Evolutionary conservation across 2,888 invertebrate species (phyloP).

Genomic region (Hoplodrina blanda): DNA sequence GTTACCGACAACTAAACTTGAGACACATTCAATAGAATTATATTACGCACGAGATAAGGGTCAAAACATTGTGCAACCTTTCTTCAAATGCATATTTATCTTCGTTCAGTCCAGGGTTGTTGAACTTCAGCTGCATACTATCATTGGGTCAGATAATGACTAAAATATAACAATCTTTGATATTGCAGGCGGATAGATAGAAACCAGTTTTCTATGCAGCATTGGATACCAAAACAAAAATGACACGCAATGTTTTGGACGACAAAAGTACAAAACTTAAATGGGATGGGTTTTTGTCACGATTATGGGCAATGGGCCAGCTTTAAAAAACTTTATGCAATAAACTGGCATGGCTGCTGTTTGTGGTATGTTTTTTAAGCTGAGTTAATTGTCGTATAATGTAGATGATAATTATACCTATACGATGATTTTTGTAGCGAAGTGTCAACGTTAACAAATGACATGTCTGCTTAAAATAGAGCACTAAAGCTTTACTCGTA

Average conservation of each 20-base stretch:
- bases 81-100: slow-evolving; percentile 56
- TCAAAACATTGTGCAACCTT: slow-evolving; percentile 60
- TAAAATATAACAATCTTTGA: slow-evolving; percentile 8
- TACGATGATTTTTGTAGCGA: not conserved
- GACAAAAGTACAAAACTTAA: slow-evolving; percentile 30
- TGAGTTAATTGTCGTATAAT: slow-evolving; percentile 1
- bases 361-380: slow-evolving; percentile 11
- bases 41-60: slow-evolving; percentile 58
- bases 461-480: not conserved
- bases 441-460: not conserved
- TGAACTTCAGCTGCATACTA: slow-evolving; percentile 26
- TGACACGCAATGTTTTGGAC: slow-evolving; percentile 40
- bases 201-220: slow-evolving; percentile 7
- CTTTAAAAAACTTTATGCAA: slow-evolving; percentile 24
- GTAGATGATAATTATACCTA: not conserved
- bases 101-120: slow-evolving; percentile 38
- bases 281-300: slow-evolving; percentile 45
- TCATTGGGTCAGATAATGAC: not conserved
- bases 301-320: slow-evolving; percentile 50
- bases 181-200: slow-evolving; percentile 7
- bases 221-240: slow-evolving; percentile 24
- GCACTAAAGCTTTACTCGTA: not conserved
- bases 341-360: slow-evolving; percentile 15
- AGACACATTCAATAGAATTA: slow-evolving; percentile 53
- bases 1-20: slow-evolving; percentile 60